Conservation (phyloP, 2,888 invertebrate species). For the Laothoe populi region DNA sequence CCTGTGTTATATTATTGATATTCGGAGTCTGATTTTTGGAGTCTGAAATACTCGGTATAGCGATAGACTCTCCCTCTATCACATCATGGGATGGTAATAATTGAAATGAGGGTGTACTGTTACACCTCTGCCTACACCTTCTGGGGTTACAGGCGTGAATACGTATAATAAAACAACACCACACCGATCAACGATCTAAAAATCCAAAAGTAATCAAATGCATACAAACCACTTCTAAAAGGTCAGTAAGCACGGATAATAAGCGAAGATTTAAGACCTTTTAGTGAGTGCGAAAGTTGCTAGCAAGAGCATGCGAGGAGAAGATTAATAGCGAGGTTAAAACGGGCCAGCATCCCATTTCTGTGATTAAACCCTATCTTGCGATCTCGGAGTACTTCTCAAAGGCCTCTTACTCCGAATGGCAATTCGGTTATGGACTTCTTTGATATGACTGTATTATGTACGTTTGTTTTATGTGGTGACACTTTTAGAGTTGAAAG, state of each 20-base stretch:
- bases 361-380: conserved; percentile 21
- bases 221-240: background rate
- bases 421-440: conserved; percentile 12
- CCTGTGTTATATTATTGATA: too few species aligned
- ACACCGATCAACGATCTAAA: background rate
- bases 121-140: too few species aligned
- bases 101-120: too few species aligned
- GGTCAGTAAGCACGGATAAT: background rate
- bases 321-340: conserved; percentile 23
- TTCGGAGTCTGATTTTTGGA: too few species aligned
- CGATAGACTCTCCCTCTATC: too few species aligned
- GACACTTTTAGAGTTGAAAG: background rate
- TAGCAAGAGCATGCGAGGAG: background rate
- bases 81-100: too few species aligned
- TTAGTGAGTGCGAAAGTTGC: background rate
- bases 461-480: background rate
- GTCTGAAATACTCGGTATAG: too few species aligned
- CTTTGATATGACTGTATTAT: background rate
- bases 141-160: too few species aligned
- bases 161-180: too few species aligned
- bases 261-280: background rate
- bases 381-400: background rate
- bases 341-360: conserved; percentile 29
- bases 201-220: background rate
- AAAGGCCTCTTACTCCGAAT: background rate